Evolutionary conservation across 2,888 invertebrate genomes (phyloP), one percentile per base, ranked within the genome.

Genomic region (Griposia aprilina): DNA sequence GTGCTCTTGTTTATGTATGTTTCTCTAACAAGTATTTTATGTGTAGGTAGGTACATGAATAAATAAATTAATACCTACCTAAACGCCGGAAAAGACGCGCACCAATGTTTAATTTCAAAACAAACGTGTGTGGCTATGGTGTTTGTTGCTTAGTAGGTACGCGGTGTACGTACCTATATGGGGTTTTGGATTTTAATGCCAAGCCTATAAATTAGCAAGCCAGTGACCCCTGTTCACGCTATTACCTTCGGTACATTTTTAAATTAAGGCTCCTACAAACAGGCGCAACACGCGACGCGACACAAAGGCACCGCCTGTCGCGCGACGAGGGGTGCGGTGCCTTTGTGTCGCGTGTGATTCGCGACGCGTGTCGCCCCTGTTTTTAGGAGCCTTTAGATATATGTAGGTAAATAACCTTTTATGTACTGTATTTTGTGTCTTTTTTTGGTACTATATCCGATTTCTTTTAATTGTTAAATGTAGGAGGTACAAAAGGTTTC

Each of bases 151-250:
- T 48, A n/a, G 11, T 82, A 67, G 55, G 26, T 82, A 67, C 48
- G 26, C 55, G 52, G 41, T 77, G 41, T 20, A 23, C 3, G 26
- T 60, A 50, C 30, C 20, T 45, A 15, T 81, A 84, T 80, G 76
- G 79, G 77, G 71, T 84, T 85, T 83, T 76, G 81, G 81, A 74
- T 76, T 76, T 74, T 74, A 76, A 74, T 76, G 83, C 75, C 80
- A 84, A 82, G 81, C 85, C 83, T 83, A 72, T 88, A 82, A 84
- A 87, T 87, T 87, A 83, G 85, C 81, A 76, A 87, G 81, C 79
- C 87, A 86, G 81, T 89, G 84, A 87, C 84, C 86, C 81, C 84
- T 87, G 88, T 89, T 78, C 74, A 80, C 71, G 62, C 75, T 67
- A 74, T 57, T 81, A 76, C 62, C 52, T 80, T 73, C 72, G 68